Evolutionary conservation across 2,113 vertebrate genomes (phyloP), one percentile per base, ranked within the genome.

Genomic region (Callocephalon fimbriatum): DNA sequence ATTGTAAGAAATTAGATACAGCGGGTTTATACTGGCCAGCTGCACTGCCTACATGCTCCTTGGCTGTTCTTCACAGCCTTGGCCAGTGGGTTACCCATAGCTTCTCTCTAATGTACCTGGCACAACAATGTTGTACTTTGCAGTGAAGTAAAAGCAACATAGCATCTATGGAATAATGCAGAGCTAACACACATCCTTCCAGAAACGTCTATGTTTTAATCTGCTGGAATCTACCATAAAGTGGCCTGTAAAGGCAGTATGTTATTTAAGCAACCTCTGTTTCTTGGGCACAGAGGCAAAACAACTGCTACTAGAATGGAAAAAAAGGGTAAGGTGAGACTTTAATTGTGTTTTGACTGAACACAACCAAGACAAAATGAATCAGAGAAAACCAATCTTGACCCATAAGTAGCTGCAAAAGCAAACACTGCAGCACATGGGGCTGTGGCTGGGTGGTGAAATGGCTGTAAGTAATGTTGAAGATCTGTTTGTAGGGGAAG

Each of bases 311-410:
- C 65, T 47, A 67, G 68, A 74, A 91, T 31, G 80, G 86, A 81
- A 95, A 92, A 94, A 88, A 89, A 47, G 42, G 61, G 76, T 80
- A 94, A 92, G 94, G 88, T 95, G 93, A 89, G 72, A 14, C 61
- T 85, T 83, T 91, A 91, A 94, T 74, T 87, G 74, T 89, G 76
- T 93, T 96, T 94, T 95, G 86, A 81, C 59, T 84, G 65, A 91
- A 91, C 35, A 89, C 61, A 80, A 92, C 25, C 27, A 31, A 59
- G 63, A 93, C 86, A 74, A 92, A 94, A 90, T 21, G 45, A 86
- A 92, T 74, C 37, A 18, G 51, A 89, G 47, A 42, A 87, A 96
- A 93, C 78, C 73, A 87, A 75, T 93, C 80, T 78, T 74, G 86
- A 91, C 62, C 65, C 37, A 44, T 56, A 67, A 77, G 76, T 44